phyloP scores from a whole-genome alignment of 2,113 vertebrate genomes.

The Nerophis lumbriciformis region DNA sequence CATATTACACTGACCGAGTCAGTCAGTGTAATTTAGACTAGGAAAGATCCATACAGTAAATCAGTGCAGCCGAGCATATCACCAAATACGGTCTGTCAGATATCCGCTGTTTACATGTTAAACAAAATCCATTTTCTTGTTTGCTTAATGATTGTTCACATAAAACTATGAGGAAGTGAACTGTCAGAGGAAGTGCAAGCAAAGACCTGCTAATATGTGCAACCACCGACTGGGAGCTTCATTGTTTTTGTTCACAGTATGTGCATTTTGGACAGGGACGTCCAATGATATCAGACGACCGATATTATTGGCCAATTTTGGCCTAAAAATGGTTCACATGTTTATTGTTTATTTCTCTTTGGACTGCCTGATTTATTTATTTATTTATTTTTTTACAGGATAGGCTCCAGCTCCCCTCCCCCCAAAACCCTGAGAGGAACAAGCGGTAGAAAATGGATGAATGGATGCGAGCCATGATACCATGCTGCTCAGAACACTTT shows the following conservation, averaged over 20 bases:
- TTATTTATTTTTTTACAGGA: too few relatives aligned
- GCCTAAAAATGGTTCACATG: too few relatives aligned
- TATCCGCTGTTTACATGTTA: slow-evolving; percentile 31
- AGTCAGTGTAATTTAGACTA: slow-evolving; percentile 24
- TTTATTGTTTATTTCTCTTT: too few relatives aligned
- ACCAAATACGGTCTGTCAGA: slow-evolving; percentile 11
- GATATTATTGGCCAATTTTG: too few relatives aligned
- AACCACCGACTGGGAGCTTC: slow-evolving; percentile 55
- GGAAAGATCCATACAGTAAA: slow-evolving; percentile 7
- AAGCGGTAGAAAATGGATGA: too few relatives aligned
- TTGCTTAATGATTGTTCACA: slow-evolving; percentile 48
- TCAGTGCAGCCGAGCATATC: slow-evolving; percentile 8
- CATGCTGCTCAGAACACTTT: too few relatives aligned
- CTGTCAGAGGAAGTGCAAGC: slow-evolving; percentile 62
- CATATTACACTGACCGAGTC: slow-evolving; percentile 3
- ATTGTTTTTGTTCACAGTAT: background rate
- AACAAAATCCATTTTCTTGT: slow-evolving; percentile 33
- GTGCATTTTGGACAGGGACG: background rate
- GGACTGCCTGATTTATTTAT: too few relatives aligned
- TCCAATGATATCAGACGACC: too few relatives aligned
- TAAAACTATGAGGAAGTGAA: slow-evolving; percentile 37
- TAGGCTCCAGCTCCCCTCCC: too few relatives aligned
- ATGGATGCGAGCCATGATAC: too few relatives aligned
- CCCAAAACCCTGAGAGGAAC: too few relatives aligned
- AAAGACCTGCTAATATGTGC: slow-evolving; percentile 63